phyloP scores from a whole-genome alignment of 1,140 invertebrate genomes.

The Saxidomus purpurata region DNA sequence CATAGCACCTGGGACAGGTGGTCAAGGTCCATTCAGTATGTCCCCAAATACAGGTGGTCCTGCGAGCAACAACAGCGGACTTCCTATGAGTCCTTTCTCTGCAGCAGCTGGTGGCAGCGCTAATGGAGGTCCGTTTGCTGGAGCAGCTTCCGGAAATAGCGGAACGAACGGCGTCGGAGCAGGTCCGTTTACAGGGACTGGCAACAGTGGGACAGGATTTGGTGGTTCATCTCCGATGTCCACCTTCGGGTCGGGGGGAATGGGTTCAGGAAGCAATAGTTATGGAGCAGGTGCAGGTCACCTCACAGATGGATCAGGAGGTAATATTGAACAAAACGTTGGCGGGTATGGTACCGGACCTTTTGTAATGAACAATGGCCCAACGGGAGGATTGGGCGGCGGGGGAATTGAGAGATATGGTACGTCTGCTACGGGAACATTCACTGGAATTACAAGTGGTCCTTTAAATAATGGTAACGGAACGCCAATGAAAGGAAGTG shows the following conservation, averaged over 20 bases:
- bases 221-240: not conserved
- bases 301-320: slow-evolving; percentile 36
- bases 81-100: slow-evolving; percentile 36
- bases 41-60: not conserved
- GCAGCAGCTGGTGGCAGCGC: not conserved
- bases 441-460: not conserved
- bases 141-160: slow-evolving; percentile 42
- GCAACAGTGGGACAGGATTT: not conserved
- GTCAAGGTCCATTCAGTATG: slow-evolving; percentile 41
- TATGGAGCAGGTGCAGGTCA: slow-evolving; percentile 12
- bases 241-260: not conserved
- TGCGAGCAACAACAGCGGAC: not conserved
- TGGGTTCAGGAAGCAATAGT: slow-evolving; percentile 9
- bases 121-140: slow-evolving; percentile 26
- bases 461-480: not conserved
- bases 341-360: slow-evolving; percentile 27
- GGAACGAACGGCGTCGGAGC: slow-evolving; percentile 38
- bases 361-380: not conserved
- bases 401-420: not conserved
- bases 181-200: slow-evolving; percentile 16
- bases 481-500: not conserved
- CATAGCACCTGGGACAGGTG: slow-evolving; percentile 4
- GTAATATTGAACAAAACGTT: slow-evolving; percentile 43
- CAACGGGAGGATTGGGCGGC: not conserved
- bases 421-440: slow-evolving; percentile 2